Base-by-base conservation (phyloP, 2,888 invertebrate species). In the Podotricha telesiphe region DNA sequence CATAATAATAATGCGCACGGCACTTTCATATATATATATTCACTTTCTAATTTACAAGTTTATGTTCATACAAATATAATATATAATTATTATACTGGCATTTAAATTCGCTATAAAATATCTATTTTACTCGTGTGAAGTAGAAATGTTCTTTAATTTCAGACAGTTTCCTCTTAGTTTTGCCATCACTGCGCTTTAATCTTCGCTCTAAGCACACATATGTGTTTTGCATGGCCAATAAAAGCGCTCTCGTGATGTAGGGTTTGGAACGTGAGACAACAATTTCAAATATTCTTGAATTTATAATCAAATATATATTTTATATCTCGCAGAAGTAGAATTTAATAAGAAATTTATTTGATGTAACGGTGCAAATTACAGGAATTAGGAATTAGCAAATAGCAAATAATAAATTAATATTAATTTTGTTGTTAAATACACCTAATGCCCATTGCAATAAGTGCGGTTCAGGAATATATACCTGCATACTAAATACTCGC, bases 191-290 rank as follows among this genome's bases (percentile, higher is more conserved):
- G 28, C n/a, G 10, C 8, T 53, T n/a, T 28, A 53, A 53, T 53
- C 53, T 51, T n/a, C 53, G 28, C 28, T n/a, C n/a, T 53, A 28
- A n/a, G 28, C 28, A 53, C 28, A 28, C 53, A 51, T 51, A n/a
- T 53, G 53, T 28, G 28, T n/a, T 28, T 53, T 53, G 51, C 22
- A 22, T 51, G 8, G n/a, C n/a, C 53, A 28, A 53, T 53, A 53
- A 28, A 53, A 53, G 53, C 28, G 53, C n/a, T 53, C 53, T 28
- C 0, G 8, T 8, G 28, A 15, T 53, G 3, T 28, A 53, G n/a
- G n/a, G 53, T 10, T 53, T 53, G n/a, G 11, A 28, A 53, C n/a
- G 51, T 28, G 22, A 28, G 22, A n/a, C 22, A 28, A n/a, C 22
- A 8, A 15, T n/a, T 8, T 28, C 15, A 28, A 15, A 51, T 28